Evolutionary conservation across 2,113 vertebrate species (phyloP), one percentile per base, ranked within the genome.

Genomic region (Saimiri boliviensis): DNA sequence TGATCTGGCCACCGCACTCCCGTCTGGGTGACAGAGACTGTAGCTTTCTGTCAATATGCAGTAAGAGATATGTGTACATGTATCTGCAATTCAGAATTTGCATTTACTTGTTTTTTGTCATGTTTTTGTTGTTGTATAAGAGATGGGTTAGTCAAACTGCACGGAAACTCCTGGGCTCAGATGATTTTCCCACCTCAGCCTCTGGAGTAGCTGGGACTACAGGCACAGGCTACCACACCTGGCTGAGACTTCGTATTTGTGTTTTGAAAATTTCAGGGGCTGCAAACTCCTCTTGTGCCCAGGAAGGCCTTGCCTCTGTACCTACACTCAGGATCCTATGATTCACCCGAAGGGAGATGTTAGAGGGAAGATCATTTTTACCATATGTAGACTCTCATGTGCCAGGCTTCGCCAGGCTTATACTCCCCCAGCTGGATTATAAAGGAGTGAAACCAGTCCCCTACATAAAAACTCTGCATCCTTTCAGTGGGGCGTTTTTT

Each of bases 11-110:
- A 13, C 12, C 0, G 5, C 12, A 30, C 60, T 14, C 60, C 60
- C 14, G 12, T 63, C 60, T 63, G 27, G 27, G 27, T 63, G 60
- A 63, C 60, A 30, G 60, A 30, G 60, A 14, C 16, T 14, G 27
- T 30, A 30, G 87, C 30, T 66, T 74, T 54, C 19, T 76, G 49
- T 73, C 56, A 70, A 45, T 10, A 52, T 6, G 66, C 40, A n/a
- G 11, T 35, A 40, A n/a, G 49, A 83, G 17, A 77, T 52, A 35
- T 2, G 14, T 14, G 27, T 37, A 21, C 27, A 63, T 35, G 19
- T 12, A 81, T 9, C 37, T 79, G 8, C 42, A n/a, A 91, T 45
- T 94, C 30, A 63, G 66, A 71, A 92, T 89, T 68, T 79, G 87
- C 37, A 66, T 84, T 93, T 80, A 76, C 30, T 13, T 63, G 60